Evolutionary conservation across 1,140 invertebrate species (phyloP).

Genomic region (Schlechtendalia chinensis): DNA sequence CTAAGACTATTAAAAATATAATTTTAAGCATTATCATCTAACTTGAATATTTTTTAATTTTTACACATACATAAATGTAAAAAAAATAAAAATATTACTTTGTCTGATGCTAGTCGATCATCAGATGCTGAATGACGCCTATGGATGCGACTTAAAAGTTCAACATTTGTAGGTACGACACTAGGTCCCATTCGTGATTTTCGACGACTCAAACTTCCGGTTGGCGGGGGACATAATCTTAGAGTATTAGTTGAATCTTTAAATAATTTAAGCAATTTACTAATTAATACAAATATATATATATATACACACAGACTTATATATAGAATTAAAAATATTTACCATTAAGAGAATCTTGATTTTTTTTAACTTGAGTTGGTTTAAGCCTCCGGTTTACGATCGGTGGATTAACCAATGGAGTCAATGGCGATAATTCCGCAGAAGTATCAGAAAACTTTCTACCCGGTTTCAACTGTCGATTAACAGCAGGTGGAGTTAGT

Average conservation of each 20-base stretch:
- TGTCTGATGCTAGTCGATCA: conserved; percentile 42
- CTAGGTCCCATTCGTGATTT: conserved; percentile 55
- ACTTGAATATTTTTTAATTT: no score
- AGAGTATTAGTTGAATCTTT: conserved; percentile 47
- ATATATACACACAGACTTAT: no score
- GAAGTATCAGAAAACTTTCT: conserved; percentile 61
- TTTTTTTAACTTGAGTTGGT: conserved; percentile 53
- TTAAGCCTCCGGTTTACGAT: conserved; percentile 62
- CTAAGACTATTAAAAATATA: no score
- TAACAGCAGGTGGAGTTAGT: conserved; percentile 68
- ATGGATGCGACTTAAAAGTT: conserved; percentile 41
- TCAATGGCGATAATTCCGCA: conserved; percentile 55
- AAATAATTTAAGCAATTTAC: not conserved
- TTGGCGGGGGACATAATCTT: conserved; percentile 53
- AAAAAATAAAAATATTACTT: conserved; percentile 29
- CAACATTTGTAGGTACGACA: conserved; percentile 53
- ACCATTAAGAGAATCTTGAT: conserved; percentile 31
- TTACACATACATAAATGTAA: no score
- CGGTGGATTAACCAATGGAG: conserved; percentile 57
- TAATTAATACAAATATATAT: not conserved
- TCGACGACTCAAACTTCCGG: conserved; percentile 51
- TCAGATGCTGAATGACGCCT: conserved; percentile 49
- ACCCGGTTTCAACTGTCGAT: conserved; percentile 76
- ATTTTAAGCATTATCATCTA: no score
- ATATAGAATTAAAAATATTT: conserved; percentile 27